Percentiles rank a stretch among this genome's conserved stretches.
phyloP scores from a whole-genome alignment of 2,797 vertebrate species.

The Galago senegalensis region DNA sequence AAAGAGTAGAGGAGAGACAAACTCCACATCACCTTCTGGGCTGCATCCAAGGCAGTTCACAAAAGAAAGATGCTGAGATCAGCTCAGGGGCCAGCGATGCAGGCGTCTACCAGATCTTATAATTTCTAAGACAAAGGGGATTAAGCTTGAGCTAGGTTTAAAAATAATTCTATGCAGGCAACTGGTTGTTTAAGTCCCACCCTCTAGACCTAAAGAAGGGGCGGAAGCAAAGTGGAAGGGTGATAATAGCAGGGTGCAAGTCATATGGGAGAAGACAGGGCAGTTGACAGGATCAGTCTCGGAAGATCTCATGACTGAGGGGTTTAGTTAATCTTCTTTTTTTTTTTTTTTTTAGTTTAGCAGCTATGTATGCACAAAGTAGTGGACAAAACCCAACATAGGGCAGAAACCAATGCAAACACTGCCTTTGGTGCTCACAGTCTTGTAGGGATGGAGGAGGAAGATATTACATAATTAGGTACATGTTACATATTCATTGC shows the following conservation, averaged over 20 bases:
- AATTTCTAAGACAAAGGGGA: slow-evolving; percentile 10
- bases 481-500: background rate
- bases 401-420: background rate
- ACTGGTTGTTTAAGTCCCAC: background rate
- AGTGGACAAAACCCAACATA: background rate
- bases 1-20: background rate
- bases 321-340: background rate
- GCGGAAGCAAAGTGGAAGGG: background rate
- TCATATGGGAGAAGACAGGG: background rate
- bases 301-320: background rate
- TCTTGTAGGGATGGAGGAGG: background rate
- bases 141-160: background rate
- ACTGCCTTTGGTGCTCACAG: background rate
- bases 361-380: background rate
- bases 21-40: background rate
- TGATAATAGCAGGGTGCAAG: background rate
- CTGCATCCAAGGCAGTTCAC: background rate
- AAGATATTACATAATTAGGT: background rate
- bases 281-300: background rate
- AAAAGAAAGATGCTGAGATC: background rate
- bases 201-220: background rate
- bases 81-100: background rate
- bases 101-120: background rate
- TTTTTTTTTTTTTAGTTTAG: background rate
- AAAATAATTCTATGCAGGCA: background rate